These are phyloP conservation scores for Peromyscus maniculatus DNA, from an alignment of 2,113 vertebrate genomes.

Conservation along the genomic window DNA sequence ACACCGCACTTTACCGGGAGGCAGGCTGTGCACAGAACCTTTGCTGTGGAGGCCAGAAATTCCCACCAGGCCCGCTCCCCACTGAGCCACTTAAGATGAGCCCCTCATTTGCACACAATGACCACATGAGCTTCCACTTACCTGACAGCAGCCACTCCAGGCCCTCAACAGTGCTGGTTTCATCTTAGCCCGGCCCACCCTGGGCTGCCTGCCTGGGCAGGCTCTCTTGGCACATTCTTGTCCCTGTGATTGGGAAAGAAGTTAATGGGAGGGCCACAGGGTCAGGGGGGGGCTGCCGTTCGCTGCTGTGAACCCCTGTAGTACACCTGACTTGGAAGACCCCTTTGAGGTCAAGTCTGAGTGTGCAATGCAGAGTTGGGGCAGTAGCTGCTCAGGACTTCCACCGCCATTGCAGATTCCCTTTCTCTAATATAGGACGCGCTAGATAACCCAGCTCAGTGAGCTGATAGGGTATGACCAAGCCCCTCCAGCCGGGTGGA, in stretches of 20 bases:
- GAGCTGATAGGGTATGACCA: neutral
- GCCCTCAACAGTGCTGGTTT: neutral
- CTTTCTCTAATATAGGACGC: neutral
- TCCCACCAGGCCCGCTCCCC: neutral
- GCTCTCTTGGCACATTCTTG: neutral
- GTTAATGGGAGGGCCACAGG: neutral
- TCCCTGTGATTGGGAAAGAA: neutral
- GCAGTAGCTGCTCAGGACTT: neutral
- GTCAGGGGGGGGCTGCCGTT: rapidly evolving
- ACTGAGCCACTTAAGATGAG: neutral
- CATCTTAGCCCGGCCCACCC: neutral
- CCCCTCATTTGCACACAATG: neutral
- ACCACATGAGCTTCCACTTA: neutral
- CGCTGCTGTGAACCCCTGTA: neutral
- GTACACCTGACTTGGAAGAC: neutral
- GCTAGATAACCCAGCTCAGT: neutral
- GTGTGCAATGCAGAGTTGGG: neutral
- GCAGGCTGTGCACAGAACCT: neutral
- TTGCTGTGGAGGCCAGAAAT: neutral
- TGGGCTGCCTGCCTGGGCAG: neutral
- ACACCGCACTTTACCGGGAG: slow-evolving; percentile 67
- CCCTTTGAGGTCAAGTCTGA: neutral
- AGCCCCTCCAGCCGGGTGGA: neutral
- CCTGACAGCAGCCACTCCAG: neutral
- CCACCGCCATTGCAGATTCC: neutral